Percentiles rank a stretch among this genome's conserved stretches.
Evolutionary conservation across 2,888 invertebrate genomes (phyloP).

Genomic region (Sphinx pinastri): DNA sequence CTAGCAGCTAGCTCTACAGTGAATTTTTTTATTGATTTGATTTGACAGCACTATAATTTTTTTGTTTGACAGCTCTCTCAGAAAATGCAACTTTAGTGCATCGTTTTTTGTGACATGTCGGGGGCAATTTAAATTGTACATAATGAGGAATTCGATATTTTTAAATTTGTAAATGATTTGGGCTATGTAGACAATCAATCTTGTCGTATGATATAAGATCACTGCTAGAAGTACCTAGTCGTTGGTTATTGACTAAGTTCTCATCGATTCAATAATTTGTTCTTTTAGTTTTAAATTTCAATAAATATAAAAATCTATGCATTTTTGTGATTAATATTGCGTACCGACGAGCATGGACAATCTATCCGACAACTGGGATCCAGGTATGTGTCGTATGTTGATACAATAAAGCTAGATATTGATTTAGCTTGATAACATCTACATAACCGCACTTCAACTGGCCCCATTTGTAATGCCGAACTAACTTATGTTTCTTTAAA

Average conservation of each 20-base stretch:
- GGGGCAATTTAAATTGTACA: constrained; percentile 3
- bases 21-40: background rate
- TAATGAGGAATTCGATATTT: background rate
- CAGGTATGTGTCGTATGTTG: constrained; percentile 52
- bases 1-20: too few species aligned
- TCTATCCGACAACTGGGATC: constrained; percentile 72
- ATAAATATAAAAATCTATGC: constrained; percentile 9
- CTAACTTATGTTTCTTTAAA: too few species aligned
- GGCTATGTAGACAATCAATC: constrained; percentile 5
- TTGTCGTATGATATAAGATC: constrained; percentile 7
- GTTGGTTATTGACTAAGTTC: constrained; percentile 1
- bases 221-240: background rate
- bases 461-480: background rate
- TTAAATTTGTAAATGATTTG: background rate
- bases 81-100: constrained; percentile 13
- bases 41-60: background rate
- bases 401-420: background rate
- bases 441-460: constrained; percentile 1
- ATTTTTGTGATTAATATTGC: constrained; percentile 28
- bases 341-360: constrained; percentile 60
- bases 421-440: constrained; percentile 24
- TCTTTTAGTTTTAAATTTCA: background rate
- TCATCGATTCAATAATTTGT: background rate
- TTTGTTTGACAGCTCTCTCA: constrained; percentile 7
- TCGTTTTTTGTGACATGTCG: background rate